Conservation (phyloP, 2,888 invertebrate genomes). For the Cantharis nigra region DNA sequence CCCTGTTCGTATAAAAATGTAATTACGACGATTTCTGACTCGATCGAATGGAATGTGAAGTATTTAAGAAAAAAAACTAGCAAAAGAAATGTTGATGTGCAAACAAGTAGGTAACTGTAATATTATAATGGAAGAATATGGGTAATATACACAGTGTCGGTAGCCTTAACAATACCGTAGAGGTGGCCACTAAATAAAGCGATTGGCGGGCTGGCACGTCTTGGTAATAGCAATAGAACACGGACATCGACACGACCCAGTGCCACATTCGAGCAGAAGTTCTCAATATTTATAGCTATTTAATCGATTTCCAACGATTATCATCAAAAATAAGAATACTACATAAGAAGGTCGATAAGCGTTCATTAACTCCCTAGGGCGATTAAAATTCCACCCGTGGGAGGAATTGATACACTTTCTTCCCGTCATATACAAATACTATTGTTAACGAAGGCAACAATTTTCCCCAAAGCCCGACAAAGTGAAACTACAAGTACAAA, state of each 20-base stretch:
- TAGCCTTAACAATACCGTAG: not conserved
- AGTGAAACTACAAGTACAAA: not conserved
- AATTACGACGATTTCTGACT: not conserved
- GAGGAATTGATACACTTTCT: too few relatives aligned
- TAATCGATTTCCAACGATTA: not conserved
- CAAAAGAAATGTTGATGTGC: not conserved
- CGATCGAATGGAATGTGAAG: not conserved
- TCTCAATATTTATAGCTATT: not conserved
- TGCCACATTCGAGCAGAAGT: not conserved
- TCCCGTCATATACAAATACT: too few relatives aligned
- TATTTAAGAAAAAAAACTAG: not conserved
- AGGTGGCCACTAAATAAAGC: slow-evolving; percentile 27
- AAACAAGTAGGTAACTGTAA: not conserved
- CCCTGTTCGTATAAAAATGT: not conserved
- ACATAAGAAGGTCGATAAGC: too few relatives aligned
- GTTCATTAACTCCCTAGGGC: too few relatives aligned
- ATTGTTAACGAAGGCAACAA: not conserved
- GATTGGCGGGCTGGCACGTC: slow-evolving; percentile 20
- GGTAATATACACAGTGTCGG: not conserved
- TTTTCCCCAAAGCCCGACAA: not conserved
- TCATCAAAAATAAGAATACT: too few relatives aligned
- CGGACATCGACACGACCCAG: slow-evolving; percentile 13
- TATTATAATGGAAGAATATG: not conserved
- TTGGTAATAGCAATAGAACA: slow-evolving; percentile 11
- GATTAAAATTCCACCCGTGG: too few relatives aligned